A percentile compares a stretch with the other conserved stretches of the same genome.
Evolutionary conservation across 2,797 vertebrate species (phyloP).

Genomic region (Syngnathus rostellatus): DNA sequence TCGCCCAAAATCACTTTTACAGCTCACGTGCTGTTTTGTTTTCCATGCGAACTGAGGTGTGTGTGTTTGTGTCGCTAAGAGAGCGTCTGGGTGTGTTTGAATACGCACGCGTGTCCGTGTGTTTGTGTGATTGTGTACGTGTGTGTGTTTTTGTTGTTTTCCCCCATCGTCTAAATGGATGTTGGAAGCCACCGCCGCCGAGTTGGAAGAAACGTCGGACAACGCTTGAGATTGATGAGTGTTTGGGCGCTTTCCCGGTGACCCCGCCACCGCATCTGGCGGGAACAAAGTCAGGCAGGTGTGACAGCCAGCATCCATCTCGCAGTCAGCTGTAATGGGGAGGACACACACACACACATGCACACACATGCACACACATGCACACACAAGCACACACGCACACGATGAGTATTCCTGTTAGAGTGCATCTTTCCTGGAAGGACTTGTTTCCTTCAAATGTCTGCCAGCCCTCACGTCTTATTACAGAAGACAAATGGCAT

Average conservation of each 20-base stretch:
- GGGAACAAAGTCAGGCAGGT: slow-evolving; percentile 67
- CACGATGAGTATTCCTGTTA: slow-evolving; percentile 49
- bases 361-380: slow-evolving; percentile 16
- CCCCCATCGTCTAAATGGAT: slow-evolving; percentile 64
- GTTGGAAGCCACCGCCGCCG: slow-evolving; percentile 52
- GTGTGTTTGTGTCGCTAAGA: neutral
- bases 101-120: neutral
- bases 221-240: slow-evolving; percentile 72
- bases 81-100: neutral
- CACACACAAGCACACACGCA: slow-evolving; percentile 21
- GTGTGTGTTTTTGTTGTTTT: slow-evolving; percentile 61
- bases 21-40: neutral
- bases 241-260: slow-evolving; percentile 66
- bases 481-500: slow-evolving; percentile 61
- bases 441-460: slow-evolving; percentile 52
- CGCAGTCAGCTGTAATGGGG: slow-evolving; percentile 58
- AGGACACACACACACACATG: slow-evolving; percentile 22
- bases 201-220: slow-evolving; percentile 58
- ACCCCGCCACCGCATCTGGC: slow-evolving; percentile 63
- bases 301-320: slow-evolving; percentile 74
- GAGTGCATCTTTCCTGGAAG: slow-evolving; percentile 55
- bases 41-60: neutral
- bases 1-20: slow-evolving; percentile 8
- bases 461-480: slow-evolving; percentile 55
- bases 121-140: slow-evolving; percentile 39